phyloP scores from a whole-genome alignment of 53 echinoderm and acorn worm species.

The Mesocentrotus franciscanus region DNA sequence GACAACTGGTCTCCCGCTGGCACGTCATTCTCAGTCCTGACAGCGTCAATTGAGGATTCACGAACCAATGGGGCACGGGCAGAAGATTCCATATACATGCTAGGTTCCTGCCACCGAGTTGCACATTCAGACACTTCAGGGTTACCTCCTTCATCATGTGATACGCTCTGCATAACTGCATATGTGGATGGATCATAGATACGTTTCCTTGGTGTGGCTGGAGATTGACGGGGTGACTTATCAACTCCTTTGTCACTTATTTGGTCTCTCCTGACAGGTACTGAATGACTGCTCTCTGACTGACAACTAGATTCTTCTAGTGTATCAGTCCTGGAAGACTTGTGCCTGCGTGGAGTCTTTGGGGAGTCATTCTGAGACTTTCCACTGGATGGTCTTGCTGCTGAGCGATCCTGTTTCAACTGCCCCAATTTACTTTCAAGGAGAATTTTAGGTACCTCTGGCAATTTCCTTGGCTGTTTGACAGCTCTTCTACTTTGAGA shows the following conservation, averaged over 20 bases:
- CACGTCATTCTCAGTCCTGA: slow-evolving; percentile 68
- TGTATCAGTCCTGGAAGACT: slow-evolving; percentile 77
- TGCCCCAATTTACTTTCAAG: slow-evolving; percentile 91
- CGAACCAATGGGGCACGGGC: slow-evolving; percentile 60
- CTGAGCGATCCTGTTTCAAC: slow-evolving; percentile 75
- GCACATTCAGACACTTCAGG: slow-evolving; percentile 93
- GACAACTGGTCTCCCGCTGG: slow-evolving; percentile 62
- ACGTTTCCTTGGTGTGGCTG: slow-evolving; percentile 70
- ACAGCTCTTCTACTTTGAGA: slow-evolving; percentile 72
- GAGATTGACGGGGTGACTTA: slow-evolving; percentile 78
- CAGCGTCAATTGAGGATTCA: slow-evolving; percentile 69
- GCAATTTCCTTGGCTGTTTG: slow-evolving; percentile 85
- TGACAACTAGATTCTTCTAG: slow-evolving; percentile 79
- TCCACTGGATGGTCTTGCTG: slow-evolving; percentile 60
- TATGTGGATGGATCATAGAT: slow-evolving; percentile 86
- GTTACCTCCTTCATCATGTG: slow-evolving; percentile 82
- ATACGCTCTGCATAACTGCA: slow-evolving; percentile 88
- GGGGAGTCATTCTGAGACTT: slow-evolving; percentile 61
- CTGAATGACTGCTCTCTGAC: slow-evolving; percentile 71
- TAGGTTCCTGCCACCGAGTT: slow-evolving; percentile 91
- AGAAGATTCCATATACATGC: slow-evolving; percentile 87
- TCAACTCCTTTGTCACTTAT: slow-evolving; percentile 59
- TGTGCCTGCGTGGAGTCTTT: slow-evolving; percentile 71
- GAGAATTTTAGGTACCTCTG: slow-evolving; percentile 92
- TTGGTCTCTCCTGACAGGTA: slow-evolving; percentile 71